These are phyloP conservation scores for Drosophila mimetica DNA, from an alignment of 2,888 invertebrate species.

Conservation along the genomic window DNA sequence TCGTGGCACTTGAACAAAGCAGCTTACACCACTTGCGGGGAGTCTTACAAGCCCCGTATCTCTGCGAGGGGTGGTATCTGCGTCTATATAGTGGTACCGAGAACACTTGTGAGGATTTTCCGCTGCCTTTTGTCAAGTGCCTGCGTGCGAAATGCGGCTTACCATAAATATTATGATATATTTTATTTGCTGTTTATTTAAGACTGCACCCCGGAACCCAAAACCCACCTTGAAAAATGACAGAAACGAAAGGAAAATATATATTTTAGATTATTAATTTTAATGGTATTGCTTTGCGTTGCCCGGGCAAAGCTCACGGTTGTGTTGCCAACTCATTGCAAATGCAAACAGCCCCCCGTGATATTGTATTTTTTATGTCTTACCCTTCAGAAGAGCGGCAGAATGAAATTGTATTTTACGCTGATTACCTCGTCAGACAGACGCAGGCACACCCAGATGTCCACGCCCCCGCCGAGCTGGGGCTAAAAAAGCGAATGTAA, in stretches of 20 bases:
- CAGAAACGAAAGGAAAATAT: conserved; percentile 5
- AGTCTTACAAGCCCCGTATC: conserved; percentile 32
- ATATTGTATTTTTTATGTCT: conserved; percentile 45
- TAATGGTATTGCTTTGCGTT: conserved; percentile 31
- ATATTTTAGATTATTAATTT: conserved; percentile 37
- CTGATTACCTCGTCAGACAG: conserved; percentile 69
- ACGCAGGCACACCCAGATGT: conserved; percentile 41
- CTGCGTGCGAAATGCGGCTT: conserved; percentile 57
- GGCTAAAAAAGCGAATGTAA: conserved; percentile 63
- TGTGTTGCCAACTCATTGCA: conserved; percentile 38
- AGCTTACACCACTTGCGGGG: conserved; percentile 74
- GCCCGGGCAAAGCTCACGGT: conserved; percentile 21
- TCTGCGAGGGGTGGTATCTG: conserved; percentile 12
- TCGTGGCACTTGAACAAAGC: conserved; percentile 72
- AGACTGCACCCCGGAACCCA: neutral
- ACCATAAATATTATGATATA: conserved; percentile 70
- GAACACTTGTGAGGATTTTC: conserved; percentile 71
- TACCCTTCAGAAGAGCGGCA: conserved; percentile 38
- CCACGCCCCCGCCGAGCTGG: conserved; percentile 33
- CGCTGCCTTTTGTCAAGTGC: conserved; percentile 56
- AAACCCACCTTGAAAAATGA: neutral
- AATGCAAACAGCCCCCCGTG: conserved; percentile 41
- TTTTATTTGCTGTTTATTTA: conserved; percentile 39
- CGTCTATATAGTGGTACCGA: neutral
- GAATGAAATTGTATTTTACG: conserved; percentile 68